phyloP scores from a whole-genome alignment of 2,113 vertebrate species.

The Eidolon helvum region DNA sequence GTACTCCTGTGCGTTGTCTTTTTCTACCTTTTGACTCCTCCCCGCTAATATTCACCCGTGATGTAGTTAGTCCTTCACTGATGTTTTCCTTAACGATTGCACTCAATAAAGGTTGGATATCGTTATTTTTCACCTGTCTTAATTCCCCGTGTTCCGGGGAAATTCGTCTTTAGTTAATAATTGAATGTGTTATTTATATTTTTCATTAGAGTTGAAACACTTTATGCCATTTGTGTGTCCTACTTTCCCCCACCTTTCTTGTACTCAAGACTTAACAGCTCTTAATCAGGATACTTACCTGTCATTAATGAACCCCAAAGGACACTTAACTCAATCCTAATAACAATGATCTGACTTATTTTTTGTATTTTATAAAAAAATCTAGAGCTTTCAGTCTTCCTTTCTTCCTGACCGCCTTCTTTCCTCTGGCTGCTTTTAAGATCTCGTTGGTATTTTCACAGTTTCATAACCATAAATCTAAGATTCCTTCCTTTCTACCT shows the following conservation, averaged over 20 bases:
- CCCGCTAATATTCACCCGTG: background rate
- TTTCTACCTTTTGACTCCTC: background rate
- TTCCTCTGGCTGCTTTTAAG: background rate
- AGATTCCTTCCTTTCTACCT: background rate
- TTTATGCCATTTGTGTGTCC: background rate
- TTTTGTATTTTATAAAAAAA: background rate
- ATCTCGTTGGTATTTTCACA: background rate
- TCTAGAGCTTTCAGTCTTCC: background rate
- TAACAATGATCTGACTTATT: background rate
- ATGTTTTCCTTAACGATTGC: background rate
- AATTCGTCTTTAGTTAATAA: background rate
- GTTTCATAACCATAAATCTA: background rate
- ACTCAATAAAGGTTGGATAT: background rate
- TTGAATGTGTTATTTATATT: background rate
- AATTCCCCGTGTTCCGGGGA: background rate
- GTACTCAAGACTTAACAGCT: background rate
- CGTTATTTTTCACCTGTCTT: background rate
- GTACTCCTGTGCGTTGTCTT: background rate
- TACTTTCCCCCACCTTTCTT: background rate
- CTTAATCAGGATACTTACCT: background rate
- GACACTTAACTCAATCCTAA: background rate
- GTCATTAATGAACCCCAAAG: background rate
- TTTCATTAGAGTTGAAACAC: background rate
- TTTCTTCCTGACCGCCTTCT: background rate
- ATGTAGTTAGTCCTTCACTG: background rate